Evolutionary conservation across 2,888 invertebrate genomes (phyloP), one percentile per base, ranked within the genome.

Genomic region (Dinocampus coccinellae): DNA sequence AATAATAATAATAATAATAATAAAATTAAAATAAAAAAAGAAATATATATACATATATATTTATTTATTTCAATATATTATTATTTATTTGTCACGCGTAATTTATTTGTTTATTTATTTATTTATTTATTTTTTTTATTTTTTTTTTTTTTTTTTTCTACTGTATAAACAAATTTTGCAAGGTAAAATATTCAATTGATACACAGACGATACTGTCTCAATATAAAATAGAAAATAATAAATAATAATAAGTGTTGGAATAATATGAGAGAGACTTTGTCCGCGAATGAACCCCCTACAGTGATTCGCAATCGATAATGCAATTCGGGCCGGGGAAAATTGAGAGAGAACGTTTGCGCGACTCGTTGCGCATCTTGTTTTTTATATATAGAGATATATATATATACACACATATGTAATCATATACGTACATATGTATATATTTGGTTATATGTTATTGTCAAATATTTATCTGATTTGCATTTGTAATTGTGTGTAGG

Each of bases 261-360:
- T 26, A 20, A 52, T 16, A 26, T n/a, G 10, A 29, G 47, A 47
- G 22, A 26, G 26, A 63, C n/a, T 42, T 16, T 26, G 16, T 16
- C 47, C 2, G 47, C 26, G 6, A 9, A 63, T 63, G 29, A 63
- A 63, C 33, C 22, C 47, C 26, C n/a, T 26, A 47, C 26, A 16
- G 66, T 71, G 72, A 72, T 72, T 72, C 67, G 67, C 62, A 72
- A 72, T 72, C 72, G 67, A 72, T 72, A 72, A 72, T 72, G 72
- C 72, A 71, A 71, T 71, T 71, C 66, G 61, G 66, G 55, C 66
- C 53, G 60, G 70, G 71, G 53, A 72, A 72, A 72, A 58, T 70
- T 67, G 61, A 42, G 29, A 42, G 22, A 36, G 60, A 24, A 71
- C 71, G 72, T 67, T 72, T 72, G 72, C 67, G 67, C 71, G 71